Conservation (phyloP, 2,888 invertebrate species). For the Cotesia congregata region DNA sequence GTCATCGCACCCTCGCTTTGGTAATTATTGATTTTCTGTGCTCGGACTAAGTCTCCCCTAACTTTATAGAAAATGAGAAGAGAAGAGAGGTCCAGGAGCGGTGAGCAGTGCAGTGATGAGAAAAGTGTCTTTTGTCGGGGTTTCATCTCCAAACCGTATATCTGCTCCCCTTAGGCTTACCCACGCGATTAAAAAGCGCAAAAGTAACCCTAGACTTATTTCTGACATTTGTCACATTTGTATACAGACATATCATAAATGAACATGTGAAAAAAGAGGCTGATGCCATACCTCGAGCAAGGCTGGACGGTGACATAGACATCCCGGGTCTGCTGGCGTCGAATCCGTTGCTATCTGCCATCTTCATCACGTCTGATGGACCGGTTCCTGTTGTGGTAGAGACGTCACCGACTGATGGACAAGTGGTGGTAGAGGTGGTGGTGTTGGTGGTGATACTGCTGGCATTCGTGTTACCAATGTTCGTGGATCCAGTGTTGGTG, state of each 20-base stretch:
- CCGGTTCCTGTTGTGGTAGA: constrained; percentile 55
- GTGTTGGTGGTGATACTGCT: constrained; percentile 58
- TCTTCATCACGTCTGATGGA: constrained; percentile 61
- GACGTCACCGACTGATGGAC: constrained; percentile 58
- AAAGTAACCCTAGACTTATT: constrained; percentile 41
- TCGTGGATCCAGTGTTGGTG: constrained; percentile 31
- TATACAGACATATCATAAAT: too few relatives aligned
- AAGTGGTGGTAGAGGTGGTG: constrained; percentile 59
- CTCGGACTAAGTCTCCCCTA: constrained; percentile 66
- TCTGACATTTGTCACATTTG: background rate
- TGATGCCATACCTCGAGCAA: constrained; percentile 80
- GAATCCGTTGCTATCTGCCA: constrained; percentile 61
- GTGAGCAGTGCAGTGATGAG: constrained; percentile 41
- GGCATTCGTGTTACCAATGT: constrained; percentile 43
- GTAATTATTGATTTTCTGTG: constrained; percentile 70
- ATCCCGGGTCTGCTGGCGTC: constrained; percentile 66
- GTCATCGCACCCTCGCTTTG: constrained; percentile 67
- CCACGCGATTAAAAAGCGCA: constrained; percentile 57
- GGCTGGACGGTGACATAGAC: constrained; percentile 81
- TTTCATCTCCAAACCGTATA: constrained; percentile 49
- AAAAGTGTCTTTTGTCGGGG: constrained; percentile 61
- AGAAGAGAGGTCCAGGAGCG: constrained; percentile 52
- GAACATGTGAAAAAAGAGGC: constrained; percentile 12
- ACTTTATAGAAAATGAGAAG: constrained; percentile 56
- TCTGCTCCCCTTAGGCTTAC: constrained; percentile 44